These are phyloP conservation scores for Stomatorhinus ivindoensis DNA, from an alignment of 2,113 vertebrate genomes.

Conservation along the genomic window DNA sequence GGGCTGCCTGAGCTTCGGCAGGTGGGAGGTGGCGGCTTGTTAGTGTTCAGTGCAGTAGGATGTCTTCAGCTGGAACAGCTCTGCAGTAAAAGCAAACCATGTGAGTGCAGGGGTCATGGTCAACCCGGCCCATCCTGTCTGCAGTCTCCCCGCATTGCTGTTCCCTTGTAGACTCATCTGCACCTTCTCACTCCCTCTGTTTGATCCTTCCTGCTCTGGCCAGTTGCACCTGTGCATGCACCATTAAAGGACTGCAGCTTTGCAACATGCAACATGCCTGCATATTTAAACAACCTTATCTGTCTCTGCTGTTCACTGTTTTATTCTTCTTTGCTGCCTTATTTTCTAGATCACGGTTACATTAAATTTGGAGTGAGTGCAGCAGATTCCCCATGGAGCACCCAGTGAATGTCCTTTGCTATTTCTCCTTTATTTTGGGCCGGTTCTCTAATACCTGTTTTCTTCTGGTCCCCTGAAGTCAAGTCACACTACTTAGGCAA, in stretches of 20 bases:
- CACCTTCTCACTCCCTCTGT: background rate
- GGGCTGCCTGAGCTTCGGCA: constrained; percentile 37
- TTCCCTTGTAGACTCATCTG: background rate
- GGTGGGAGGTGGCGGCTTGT: constrained; percentile 59
- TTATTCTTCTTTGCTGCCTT: background rate
- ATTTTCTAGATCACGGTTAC: background rate
- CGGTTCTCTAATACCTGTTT: background rate
- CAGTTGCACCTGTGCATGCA: constrained; percentile 13
- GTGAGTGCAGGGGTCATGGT: constrained; percentile 48
- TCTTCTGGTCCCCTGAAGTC: constrained; percentile 3
- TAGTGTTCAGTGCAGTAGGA: constrained; percentile 60
- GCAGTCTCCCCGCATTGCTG: constrained; percentile 32
- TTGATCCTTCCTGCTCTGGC: background rate
- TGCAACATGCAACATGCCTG: background rate
- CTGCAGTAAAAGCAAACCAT: constrained; percentile 40
- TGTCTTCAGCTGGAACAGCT: constrained; percentile 36
- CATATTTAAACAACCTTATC: background rate
- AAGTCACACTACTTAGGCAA: background rate
- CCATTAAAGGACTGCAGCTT: background rate
- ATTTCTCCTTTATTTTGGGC: background rate
- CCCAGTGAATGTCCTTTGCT: constrained; percentile 21
- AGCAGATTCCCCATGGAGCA: constrained; percentile 1
- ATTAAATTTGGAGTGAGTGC: background rate
- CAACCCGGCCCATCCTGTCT: constrained; percentile 31
- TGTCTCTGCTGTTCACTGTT: background rate